Base-by-base conservation (phyloP, 2,113 vertebrate genomes). In the Colinus virginianus region DNA sequence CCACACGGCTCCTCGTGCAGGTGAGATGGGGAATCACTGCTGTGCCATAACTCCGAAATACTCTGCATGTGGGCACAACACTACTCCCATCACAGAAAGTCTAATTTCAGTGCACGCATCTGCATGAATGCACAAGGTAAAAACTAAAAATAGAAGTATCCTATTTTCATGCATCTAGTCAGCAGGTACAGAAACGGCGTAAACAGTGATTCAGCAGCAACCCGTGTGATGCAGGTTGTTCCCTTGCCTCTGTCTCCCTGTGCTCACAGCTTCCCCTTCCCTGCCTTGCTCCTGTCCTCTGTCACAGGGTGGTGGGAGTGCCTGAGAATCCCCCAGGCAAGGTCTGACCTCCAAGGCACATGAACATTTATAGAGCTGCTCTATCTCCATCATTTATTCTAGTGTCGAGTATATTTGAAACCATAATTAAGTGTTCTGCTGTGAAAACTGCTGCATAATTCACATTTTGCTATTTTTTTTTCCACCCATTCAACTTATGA, bases 181-280 rank as follows among this genome's bases (percentile, higher is more conserved):
- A 96, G 95, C 88, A 96, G 95, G 93, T 94, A 95, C 23, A 3
- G 85, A 84, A 90, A 36, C 77, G 49, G 90, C 38, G 43, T 78
- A 90, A 96, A 90, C 90, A 88, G 93, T 96, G 95, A 96, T 84
- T 96, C 93, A 96, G 95, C 95, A 96, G 61, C 25, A 84, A 69
- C 43, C 63, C 2, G 1, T 5, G 5, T 64, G 83, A 93, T 86
- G 85, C 46, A 28, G 56, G 64, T 13, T 91, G 72, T 34, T 89
- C 51, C 88, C 51, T 71, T 55, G 79, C 43, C 70, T 68, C 82
- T 91, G 72, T 38, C 46, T 64, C 66, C 17, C 40, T 0, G 13
- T 16, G 1, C n/a, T 43, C 63, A 28, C 58, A 93, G 76, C 64
- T 55, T 25, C 74, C 62, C 21, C 25, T 40, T 80, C 48, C 75